Conservation (phyloP, 2,113 vertebrate genomes). For the Oxyruncus cristatus region DNA sequence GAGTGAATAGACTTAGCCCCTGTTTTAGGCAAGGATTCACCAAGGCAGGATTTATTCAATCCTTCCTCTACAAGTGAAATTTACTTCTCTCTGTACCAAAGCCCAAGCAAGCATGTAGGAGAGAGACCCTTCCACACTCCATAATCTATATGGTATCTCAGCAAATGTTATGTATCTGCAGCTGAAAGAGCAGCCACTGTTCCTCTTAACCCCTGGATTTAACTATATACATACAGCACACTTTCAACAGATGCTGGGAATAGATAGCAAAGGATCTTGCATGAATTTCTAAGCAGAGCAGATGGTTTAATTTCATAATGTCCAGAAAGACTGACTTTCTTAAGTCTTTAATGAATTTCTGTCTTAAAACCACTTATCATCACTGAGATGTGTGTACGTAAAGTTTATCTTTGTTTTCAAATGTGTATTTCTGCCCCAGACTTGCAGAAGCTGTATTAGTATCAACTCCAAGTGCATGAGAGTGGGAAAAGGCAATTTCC, state of each 20-base stretch:
- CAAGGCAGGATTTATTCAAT: not conserved
- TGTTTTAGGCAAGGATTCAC: not conserved
- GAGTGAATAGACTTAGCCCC: not conserved
- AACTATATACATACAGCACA: not conserved
- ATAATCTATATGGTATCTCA: not conserved
- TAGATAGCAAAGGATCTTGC: not conserved
- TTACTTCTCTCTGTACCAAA: not conserved
- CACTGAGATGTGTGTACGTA: not conserved
- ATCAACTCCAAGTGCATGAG: not conserved
- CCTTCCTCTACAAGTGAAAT: not conserved
- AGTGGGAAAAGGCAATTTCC: not conserved
- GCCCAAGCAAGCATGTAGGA: not conserved
- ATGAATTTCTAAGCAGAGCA: not conserved
- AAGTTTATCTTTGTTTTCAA: not conserved
- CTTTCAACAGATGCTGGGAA: not conserved
- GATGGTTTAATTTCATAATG: not conserved
- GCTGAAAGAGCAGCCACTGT: not conserved
- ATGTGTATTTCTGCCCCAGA: not conserved
- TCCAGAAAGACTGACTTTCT: not conserved
- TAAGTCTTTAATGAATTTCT: not conserved
- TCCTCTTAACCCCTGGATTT: not conserved
- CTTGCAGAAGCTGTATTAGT: not conserved
- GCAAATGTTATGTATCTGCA: not conserved
- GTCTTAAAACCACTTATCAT: not conserved
- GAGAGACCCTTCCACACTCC: not conserved